Evolutionary conservation across 2,888 invertebrate genomes (phyloP), one percentile per base, ranked within the genome.

Genomic region (Scelioninae gen. 2): DNA sequence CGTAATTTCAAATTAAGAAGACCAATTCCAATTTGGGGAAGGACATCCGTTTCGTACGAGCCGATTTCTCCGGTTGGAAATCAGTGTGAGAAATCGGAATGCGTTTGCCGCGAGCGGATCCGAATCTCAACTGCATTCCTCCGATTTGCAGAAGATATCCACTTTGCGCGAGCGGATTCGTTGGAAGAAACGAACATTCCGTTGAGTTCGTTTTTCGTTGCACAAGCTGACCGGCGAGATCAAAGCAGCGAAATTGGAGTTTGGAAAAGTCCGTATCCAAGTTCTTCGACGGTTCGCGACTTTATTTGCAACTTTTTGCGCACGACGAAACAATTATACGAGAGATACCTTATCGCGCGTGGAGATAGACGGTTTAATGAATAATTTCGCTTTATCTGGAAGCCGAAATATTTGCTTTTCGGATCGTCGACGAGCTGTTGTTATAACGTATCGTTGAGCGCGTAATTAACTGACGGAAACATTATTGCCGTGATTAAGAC

Each of bases 171-270:
- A n/a, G n/a, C n/a, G n/a, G n/a, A n/a, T n/a, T n/a, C n/a, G n/a
- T n/a, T n/a, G n/a, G n/a, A n/a, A n/a, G n/a, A n/a, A n/a, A n/a
- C n/a, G n/a, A n/a, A n/a, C n/a, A n/a, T n/a, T n/a, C n/a, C n/a
- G n/a, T n/a, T n/a, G n/a, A n/a, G n/a, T n/a, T 25, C 48, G 31
- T 64, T 71, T 64, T 57, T 58, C 57, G 50, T 57, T 64, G 57
- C 39, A 46, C 10, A 7, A 22, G 31, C 31, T 9, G 31, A n/a
- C 16, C 35, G 39, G 52, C 60, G 58, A 41, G 45, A 52, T 67
- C 65, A 67, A 67, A 58, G 68, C 35, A 60, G 37, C 39, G 31
- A 45, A 68, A 58, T 37, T n/a, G n/a, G n/a, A n/a, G n/a, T 52
- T 68, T 13, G 28, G 45, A 45, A 63, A 57, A 55, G 39, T 57